Evolutionary conservation across 2,113 vertebrate species (phyloP).

Genomic region (Lontra canadensis): DNA sequence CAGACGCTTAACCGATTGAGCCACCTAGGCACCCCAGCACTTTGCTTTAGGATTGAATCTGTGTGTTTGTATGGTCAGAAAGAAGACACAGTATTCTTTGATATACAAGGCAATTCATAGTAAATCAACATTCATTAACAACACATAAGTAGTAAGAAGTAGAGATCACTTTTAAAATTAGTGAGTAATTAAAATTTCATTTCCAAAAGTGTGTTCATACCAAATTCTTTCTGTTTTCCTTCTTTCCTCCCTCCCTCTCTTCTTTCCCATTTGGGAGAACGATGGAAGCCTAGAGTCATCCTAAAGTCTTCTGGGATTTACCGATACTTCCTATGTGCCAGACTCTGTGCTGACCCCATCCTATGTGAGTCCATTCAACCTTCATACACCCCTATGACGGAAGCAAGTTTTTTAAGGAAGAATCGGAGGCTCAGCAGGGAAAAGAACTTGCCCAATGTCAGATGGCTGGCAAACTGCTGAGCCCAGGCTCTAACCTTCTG

Average conservation of each 20-base stretch:
- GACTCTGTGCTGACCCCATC: not conserved
- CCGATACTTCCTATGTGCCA: not conserved
- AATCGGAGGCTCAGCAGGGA: not conserved
- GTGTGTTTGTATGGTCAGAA: not conserved
- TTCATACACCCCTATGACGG: too few relatives aligned
- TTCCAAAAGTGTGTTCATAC: not conserved
- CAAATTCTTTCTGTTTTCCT: not conserved
- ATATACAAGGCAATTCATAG: not conserved
- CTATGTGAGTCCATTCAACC: not conserved
- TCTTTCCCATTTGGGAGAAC: not conserved
- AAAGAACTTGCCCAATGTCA: not conserved
- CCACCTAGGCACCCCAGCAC: not conserved
- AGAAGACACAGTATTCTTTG: not conserved
- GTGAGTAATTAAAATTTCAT: constrained; percentile 1
- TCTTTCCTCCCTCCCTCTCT: not conserved
- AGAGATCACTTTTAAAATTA: not conserved
- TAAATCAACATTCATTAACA: not conserved
- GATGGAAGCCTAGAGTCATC: not conserved
- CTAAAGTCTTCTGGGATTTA: not conserved
- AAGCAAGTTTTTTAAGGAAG: not conserved
- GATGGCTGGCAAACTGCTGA: not conserved
- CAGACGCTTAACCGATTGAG: too few relatives aligned
- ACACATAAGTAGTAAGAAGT: not conserved
- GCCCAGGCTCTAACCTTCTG: not conserved
- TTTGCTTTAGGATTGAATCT: not conserved